Conservation (phyloP, 2,113 vertebrate genomes). For the Gymnarchus niloticus region DNA sequence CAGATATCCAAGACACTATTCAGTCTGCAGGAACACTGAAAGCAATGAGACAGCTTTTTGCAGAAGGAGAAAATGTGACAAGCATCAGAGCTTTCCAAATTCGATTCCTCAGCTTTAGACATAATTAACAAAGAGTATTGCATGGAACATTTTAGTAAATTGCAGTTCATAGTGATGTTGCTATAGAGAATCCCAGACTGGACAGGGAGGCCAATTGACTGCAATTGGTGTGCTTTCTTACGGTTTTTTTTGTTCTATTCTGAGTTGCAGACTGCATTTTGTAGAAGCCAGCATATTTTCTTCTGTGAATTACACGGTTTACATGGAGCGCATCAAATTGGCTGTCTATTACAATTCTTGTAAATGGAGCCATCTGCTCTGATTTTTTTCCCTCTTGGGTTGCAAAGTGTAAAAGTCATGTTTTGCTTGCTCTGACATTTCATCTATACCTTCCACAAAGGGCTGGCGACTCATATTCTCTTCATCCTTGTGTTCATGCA, state of each 20-base stretch:
- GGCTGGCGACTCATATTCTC: slow-evolving; percentile 27
- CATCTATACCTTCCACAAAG: neutral
- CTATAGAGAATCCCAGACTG: slow-evolving; percentile 18
- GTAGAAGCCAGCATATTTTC: neutral
- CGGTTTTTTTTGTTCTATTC: neutral
- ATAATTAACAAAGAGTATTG: neutral
- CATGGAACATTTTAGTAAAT: slow-evolving; percentile 28
- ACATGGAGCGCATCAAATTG: neutral
- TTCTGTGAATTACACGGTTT: neutral
- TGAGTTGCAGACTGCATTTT: slow-evolving; percentile 5
- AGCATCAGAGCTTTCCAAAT: neutral
- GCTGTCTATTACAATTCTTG: neutral
- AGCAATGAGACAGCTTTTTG: neutral
- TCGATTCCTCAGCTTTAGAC: neutral
- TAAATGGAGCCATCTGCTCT: neutral
- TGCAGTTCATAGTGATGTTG: slow-evolving; percentile 23
- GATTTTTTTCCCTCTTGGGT: neutral
- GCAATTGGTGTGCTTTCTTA: neutral
- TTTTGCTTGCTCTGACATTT: neutral
- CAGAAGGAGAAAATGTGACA: neutral
- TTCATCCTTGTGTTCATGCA: slow-evolving; percentile 15
- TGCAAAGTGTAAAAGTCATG: neutral
- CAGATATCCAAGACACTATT: neutral
- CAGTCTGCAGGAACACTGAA: neutral
- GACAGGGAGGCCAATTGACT: slow-evolving; percentile 4